phyloP scores from a whole-genome alignment of 2,797 vertebrate species.

The Gobionotothen gibberifrons region DNA sequence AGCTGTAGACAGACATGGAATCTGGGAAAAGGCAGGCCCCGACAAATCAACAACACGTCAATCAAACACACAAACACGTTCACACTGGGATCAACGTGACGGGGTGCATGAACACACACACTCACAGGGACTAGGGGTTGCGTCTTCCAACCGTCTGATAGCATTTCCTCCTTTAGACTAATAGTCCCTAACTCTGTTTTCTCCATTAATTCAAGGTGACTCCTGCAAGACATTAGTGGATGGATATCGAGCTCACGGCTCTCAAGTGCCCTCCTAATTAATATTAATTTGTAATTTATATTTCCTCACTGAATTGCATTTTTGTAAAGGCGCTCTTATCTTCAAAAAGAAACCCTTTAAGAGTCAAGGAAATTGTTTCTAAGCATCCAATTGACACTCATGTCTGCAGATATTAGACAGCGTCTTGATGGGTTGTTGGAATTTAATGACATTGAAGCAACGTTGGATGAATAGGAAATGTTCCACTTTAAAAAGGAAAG shows the following conservation, averaged over 20 bases:
- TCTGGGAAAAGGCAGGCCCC: conserved; percentile 65
- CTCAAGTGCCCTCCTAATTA: conserved; percentile 57
- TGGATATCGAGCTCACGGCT: conserved; percentile 38
- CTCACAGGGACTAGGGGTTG: conserved; percentile 15
- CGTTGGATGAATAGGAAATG: conserved; percentile 7
- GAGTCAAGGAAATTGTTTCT: conserved; percentile 37
- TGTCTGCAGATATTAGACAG: conserved; percentile 17
- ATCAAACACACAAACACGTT: conserved; percentile 63
- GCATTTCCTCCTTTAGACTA: conserved; percentile 51
- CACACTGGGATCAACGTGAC: conserved; percentile 27
- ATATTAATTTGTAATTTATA: conserved; percentile 58
- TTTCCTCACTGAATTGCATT: conserved; percentile 34
- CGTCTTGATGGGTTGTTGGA: conserved; percentile 14
- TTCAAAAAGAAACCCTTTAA: conserved; percentile 24
- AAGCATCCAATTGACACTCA: conserved; percentile 13
- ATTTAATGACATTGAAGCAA: conserved; percentile 31
- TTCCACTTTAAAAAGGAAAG: conserved; percentile 2
- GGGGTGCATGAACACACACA: conserved; percentile 29
- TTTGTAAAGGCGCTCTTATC: conserved; percentile 41
- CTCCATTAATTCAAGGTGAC: conserved; percentile 73
- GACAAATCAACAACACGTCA: conserved; percentile 79
- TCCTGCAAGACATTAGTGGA: conserved; percentile 47
- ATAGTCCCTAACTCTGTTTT: conserved; percentile 55
- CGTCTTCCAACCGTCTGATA: conserved; percentile 30
- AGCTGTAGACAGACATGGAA: conserved; percentile 63